Evolutionary conservation across 2,797 vertebrate genomes (phyloP).

Genomic region (Halcyon badia): DNA sequence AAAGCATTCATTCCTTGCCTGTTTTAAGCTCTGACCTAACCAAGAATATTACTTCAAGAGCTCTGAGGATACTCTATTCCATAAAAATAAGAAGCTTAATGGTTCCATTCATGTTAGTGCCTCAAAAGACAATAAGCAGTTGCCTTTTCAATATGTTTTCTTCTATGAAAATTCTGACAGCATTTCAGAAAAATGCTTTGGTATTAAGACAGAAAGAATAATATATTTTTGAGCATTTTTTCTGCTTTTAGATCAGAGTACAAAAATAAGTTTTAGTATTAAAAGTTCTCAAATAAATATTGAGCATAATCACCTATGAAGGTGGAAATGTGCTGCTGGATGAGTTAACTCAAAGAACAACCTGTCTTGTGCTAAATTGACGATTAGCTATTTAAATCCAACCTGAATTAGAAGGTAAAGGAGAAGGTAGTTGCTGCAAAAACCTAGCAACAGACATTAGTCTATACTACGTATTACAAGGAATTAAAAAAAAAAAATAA

Average conservation of each 20-base stretch:
- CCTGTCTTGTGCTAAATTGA: background rate
- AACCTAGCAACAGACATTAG: background rate
- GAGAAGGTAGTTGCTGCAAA: background rate
- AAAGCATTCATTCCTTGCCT: background rate
- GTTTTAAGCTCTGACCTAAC: slow-evolving; percentile 24
- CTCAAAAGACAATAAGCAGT: background rate
- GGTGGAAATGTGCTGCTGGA: background rate
- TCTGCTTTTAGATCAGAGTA: background rate
- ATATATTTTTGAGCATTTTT: background rate
- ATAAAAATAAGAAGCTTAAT: slow-evolving; percentile 1
- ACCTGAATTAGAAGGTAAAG: background rate
- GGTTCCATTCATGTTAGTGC: background rate
- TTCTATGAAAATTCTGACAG: background rate
- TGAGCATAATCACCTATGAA: background rate
- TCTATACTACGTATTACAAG: background rate
- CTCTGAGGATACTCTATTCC: background rate
- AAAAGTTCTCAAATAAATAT: background rate
- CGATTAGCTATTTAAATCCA: background rate
- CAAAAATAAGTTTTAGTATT: background rate
- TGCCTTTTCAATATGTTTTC: background rate
- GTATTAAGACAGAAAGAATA: background rate
- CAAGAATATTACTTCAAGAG: background rate
- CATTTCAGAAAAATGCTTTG: background rate
- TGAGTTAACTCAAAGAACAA: background rate
- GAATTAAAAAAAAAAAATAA: background rate